Evolutionary conservation across 2,113 vertebrate species (phyloP).

Genomic region (Oreochromis aureus): DNA sequence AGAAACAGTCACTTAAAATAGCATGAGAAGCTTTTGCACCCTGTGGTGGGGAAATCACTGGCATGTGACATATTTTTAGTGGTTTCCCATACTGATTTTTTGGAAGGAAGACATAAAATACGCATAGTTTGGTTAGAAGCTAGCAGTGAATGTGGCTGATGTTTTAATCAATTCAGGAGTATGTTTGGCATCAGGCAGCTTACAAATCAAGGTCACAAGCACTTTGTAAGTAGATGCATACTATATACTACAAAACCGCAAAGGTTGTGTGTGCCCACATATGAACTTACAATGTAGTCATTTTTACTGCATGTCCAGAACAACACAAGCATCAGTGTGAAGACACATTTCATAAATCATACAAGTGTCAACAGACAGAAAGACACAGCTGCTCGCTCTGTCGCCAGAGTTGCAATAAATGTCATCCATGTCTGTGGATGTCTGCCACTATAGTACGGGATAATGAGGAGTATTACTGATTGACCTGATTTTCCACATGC

Average conservation of each 20-base stretch:
- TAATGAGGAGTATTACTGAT: constrained; percentile 41
- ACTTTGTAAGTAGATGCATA: neutral
- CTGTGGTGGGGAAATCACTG: neutral
- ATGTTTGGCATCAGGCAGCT: neutral
- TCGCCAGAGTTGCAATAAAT: constrained; percentile 22
- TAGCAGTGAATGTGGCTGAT: neutral
- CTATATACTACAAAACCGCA: neutral
- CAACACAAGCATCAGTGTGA: neutral
- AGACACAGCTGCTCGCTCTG: neutral
- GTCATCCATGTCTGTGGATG: neutral
- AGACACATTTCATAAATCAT: constrained; percentile 5
- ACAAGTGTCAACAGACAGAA: neutral
- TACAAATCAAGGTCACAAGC: neutral
- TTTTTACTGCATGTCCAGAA: neutral
- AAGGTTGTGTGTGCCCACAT: neutral
- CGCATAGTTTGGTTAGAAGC: neutral
- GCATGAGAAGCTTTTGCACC: neutral
- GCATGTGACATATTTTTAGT: neutral
- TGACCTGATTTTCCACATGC: constrained; percentile 40
- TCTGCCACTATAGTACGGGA: constrained; percentile 13
- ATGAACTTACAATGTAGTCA: neutral
- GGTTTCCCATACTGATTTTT: neutral
- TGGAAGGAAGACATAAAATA: neutral
- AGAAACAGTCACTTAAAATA: neutral
- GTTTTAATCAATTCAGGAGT: neutral